Conservation (phyloP, 2,888 invertebrate genomes). For the Exephanes ischioxanthus region DNA sequence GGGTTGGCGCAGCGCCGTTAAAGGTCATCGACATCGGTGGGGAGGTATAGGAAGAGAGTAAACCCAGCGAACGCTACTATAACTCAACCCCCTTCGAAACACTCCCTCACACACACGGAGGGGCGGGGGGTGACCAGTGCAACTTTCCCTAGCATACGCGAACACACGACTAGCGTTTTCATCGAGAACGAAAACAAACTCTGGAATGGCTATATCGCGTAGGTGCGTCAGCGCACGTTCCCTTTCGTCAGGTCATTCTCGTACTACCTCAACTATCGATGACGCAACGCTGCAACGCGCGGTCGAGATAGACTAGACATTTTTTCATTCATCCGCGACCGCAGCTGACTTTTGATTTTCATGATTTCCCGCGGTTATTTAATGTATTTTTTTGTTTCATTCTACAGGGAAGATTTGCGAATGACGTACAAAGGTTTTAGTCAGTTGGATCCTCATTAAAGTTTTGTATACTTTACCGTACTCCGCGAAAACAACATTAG, state of each 20-base stretch:
- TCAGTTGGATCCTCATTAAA: no score
- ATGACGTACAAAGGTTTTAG: not conserved
- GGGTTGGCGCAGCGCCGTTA: conserved; percentile 44
- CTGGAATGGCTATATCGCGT: conserved; percentile 25
- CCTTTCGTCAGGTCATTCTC: conserved; percentile 62
- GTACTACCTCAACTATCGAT: conserved; percentile 32
- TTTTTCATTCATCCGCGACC: conserved; percentile 7
- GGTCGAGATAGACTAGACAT: not conserved
- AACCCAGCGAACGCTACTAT: conserved; percentile 22
- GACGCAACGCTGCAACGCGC: not conserved
- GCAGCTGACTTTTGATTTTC: not conserved
- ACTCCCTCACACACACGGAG: conserved; percentile 3
- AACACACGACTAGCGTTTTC: conserved; percentile 44
- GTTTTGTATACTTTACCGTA: not conserved
- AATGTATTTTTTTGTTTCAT: not conserved
- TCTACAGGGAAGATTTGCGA: not conserved
- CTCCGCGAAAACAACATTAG: not conserved
- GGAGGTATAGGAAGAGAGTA: conserved; percentile 60
- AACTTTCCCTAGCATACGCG: conserved; percentile 64
- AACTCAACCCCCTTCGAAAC: conserved; percentile 29
- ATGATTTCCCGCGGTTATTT: not conserved
- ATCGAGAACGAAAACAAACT: conserved; percentile 60
- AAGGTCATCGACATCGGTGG: conserved; percentile 66
- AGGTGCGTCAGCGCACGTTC: conserved; percentile 56
- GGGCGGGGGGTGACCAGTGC: conserved; percentile 5